phyloP scores from a whole-genome alignment of 2,113 vertebrate genomes.

The Dolichallabes microphthalmus region DNA sequence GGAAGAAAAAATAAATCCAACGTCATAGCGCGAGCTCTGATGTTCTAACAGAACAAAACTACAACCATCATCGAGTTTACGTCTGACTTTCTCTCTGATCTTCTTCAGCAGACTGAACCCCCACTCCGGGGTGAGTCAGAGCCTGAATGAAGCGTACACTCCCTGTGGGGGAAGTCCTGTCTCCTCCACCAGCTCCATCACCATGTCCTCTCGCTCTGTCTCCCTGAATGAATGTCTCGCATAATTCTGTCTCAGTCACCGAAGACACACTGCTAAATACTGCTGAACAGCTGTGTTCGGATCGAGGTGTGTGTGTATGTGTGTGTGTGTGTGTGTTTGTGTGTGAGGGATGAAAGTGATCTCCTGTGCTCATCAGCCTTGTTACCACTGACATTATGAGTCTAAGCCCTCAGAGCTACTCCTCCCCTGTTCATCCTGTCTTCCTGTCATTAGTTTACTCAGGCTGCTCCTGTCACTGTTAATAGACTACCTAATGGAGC shows the following conservation, averaged over 20 bases:
- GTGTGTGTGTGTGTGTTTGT: not conserved
- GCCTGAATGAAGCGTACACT: not conserved
- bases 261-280: slow-evolving; percentile 7
- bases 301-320: not conserved
- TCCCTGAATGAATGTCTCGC: not conserved
- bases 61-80: not conserved
- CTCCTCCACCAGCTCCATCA: not conserved
- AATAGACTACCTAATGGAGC: slow-evolving; percentile 44
- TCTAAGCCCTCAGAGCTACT: slow-evolving; percentile 9
- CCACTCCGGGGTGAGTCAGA: slow-evolving; percentile 14
- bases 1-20: no score
- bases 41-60: not conserved
- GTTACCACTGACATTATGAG: slow-evolving; percentile 6
- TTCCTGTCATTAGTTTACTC: slow-evolving; percentile 5
- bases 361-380: slow-evolving; percentile 22
- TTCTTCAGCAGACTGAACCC: not conserved
- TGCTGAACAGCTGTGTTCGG: not conserved
- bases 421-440: not conserved
- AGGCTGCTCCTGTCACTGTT: slow-evolving; percentile 20
- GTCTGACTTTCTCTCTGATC: not conserved
- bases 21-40: not conserved
- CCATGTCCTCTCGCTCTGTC: not conserved
- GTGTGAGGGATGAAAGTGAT: not conserved
- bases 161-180: not conserved
- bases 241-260: not conserved